These are phyloP conservation scores for Pristionchus arcanus DNA, from an alignment of 2,888 invertebrate species.

Conservation along the genomic window DNA sequence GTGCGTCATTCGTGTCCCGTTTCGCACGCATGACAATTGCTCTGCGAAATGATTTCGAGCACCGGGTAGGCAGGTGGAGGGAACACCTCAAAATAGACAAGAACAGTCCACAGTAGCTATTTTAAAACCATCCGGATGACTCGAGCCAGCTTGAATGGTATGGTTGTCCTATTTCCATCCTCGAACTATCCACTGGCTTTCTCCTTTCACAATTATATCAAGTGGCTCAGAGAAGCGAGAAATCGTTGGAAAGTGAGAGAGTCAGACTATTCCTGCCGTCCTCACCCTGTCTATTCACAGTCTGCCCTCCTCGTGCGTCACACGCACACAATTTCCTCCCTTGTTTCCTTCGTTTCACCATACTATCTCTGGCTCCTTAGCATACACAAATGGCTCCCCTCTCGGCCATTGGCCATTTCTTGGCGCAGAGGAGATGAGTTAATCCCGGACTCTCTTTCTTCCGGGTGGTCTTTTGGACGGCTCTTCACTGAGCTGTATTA, in stretches of 20 bases:
- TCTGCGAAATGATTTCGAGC: background rate
- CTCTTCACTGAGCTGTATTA: background rate
- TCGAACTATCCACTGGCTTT: too few relatives aligned
- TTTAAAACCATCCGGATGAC: too few relatives aligned
- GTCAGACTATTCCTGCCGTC: background rate
- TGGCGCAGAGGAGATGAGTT: constrained; percentile 19
- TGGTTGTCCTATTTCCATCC: too few relatives aligned
- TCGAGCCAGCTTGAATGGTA: too few relatives aligned
- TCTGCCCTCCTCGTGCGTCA: background rate
- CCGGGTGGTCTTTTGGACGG: background rate
- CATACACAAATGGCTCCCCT: background rate
- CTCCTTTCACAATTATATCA: too few relatives aligned
- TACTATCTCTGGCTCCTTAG: background rate
- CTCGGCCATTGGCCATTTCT: background rate
- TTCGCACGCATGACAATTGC: background rate
- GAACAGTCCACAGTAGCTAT: background rate
- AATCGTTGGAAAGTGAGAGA: too few relatives aligned
- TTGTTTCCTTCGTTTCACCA: background rate
- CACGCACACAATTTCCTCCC: background rate
- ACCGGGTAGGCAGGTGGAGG: background rate
- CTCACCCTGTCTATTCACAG: background rate
- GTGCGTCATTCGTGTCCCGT: background rate
- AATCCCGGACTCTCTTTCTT: background rate
- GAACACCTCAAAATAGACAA: background rate
- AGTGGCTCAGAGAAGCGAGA: too few relatives aligned